Percentiles rank a stretch among this genome's conserved stretches.
phyloP scores from a whole-genome alignment of 2,888 invertebrate species.

The Thera obeliscata region DNA sequence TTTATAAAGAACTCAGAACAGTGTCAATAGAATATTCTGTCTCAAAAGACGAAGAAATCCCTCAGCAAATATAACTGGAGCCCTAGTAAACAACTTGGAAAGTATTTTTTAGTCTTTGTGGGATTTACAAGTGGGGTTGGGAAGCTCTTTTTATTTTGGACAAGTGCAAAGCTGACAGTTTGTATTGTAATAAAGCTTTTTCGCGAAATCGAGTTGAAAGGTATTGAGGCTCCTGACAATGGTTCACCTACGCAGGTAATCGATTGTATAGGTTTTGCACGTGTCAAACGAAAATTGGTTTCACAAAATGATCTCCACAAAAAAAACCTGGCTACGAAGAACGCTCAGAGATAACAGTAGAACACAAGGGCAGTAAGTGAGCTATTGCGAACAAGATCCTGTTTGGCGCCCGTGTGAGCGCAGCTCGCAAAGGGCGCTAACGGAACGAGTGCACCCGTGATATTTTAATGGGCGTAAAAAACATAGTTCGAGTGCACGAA shows the following conservation, averaged over 20 bases:
- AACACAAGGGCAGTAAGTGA: no score
- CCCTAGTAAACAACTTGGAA: slow-evolving; percentile 25
- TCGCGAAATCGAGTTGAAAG: slow-evolving; percentile 21
- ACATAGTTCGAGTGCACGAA: no score
- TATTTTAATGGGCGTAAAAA: no score
- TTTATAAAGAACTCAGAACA: slow-evolving; percentile 19
- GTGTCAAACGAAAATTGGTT: not conserved
- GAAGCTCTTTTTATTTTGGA: slow-evolving; percentile 24
- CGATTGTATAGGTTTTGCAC: not conserved
- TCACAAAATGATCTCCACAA: no score
- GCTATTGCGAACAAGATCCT: no score
- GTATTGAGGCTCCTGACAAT: not conserved
- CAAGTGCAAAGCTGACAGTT: slow-evolving; percentile 18
- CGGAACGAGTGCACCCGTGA: no score
- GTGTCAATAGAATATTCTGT: slow-evolving; percentile 32
- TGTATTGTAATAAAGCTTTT: slow-evolving; percentile 28
- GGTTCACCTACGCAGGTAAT: not conserved
- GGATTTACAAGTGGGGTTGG: slow-evolving; percentile 20
- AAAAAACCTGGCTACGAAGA: no score
- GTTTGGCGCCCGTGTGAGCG: no score
- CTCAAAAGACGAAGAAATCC: slow-evolving; percentile 27
- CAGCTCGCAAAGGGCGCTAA: no score
- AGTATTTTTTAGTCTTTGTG: slow-evolving; percentile 22
- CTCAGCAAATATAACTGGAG: slow-evolving; percentile 28
- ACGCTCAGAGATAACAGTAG: no score